Evolutionary conservation across 2,888 invertebrate species (phyloP), one percentile per base, ranked within the genome.

Genomic region (Peribatodes rhomboidaria): DNA sequence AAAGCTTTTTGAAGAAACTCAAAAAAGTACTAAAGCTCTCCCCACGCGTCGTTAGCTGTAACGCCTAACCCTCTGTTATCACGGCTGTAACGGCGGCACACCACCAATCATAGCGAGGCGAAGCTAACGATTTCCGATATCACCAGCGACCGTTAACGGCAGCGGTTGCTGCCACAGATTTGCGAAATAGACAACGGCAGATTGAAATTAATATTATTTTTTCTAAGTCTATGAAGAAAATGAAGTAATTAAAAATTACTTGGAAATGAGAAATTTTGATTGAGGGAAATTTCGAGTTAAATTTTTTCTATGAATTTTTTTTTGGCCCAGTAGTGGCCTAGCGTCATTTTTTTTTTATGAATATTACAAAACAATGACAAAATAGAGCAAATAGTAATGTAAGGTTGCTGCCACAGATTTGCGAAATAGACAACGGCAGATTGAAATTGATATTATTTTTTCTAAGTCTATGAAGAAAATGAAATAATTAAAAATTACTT

Each of bases 91-190:
- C 75, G 77, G 80, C 70, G 72, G 80, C 66, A 65, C 69, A 79
- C 86, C 85, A 87, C 88, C 86, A 86, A 87, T 88, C 88, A 87
- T 86, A 83, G 82, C 82, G 79, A 81, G 73, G 81, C 79, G 76
- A 80, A 74, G 81, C 82, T 86, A 84, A 86, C 86, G 86, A 85
- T 86, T 87, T 88, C 88, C 88, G 86, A 89, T 89, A 87, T 78
- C 79, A 81, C 80, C 79, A 77, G 80, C 75, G 72, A 77, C 79
- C 78, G 78, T 85, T 86, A 86, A 82, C 79, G 80, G 76, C 84
- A 81, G 77, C 84, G 80, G 83, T 85, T 83, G 80, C 80, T 76
- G 67, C 79, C 55, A 27, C 33, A 55, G 55, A 55, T 44, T 44
- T 18, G n/a, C 47, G 50, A 50, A 31, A 50, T 35, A 50, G 50